Conservation (phyloP, 2,797 vertebrate species). For the Hoplostethus atlanticus region DNA sequence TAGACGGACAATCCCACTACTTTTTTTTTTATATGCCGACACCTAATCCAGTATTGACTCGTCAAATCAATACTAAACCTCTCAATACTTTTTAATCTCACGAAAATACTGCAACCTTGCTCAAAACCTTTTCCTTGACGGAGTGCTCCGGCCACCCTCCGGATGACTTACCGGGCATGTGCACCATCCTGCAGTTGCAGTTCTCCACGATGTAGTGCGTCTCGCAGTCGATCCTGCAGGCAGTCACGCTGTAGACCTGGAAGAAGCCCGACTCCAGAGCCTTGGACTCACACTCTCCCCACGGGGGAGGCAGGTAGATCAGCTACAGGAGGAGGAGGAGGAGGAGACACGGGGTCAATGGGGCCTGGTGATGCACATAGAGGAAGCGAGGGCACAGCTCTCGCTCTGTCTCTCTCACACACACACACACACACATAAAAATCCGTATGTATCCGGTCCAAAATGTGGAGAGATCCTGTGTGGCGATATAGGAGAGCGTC, state of each 20-base stretch:
- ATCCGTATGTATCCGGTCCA: background rate
- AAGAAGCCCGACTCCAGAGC: conserved; percentile 95
- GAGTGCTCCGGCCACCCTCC: background rate
- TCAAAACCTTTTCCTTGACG: conserved; percentile 31
- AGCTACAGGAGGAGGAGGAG: conserved; percentile 81
- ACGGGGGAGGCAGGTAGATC: conserved; percentile 96
- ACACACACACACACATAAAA: background rate
- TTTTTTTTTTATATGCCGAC: conserved; percentile 20
- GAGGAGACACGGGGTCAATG: conserved; percentile 7
- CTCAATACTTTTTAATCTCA: conserved; percentile 26
- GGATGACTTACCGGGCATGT: conserved; percentile 91
- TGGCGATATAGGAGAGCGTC: conserved; percentile 2
- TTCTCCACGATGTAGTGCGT: conserved; percentile 98
- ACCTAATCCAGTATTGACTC: conserved; percentile 48
- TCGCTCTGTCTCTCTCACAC: background rate
- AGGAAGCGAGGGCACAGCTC: background rate
- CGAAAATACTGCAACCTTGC: conserved; percentile 29
- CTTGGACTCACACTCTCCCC: conserved; percentile 95
- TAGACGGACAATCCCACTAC: conserved; percentile 19
- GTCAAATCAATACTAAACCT: conserved; percentile 40
- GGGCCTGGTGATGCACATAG: background rate
- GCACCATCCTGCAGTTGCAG: conserved; percentile 98
- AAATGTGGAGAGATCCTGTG: conserved; percentile 12
- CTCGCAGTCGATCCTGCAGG: conserved; percentile 98
- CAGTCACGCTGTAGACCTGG: conserved; percentile 95